phyloP scores from a whole-genome alignment of 1,140 invertebrate genomes.

The Araneus ventricosus region DNA sequence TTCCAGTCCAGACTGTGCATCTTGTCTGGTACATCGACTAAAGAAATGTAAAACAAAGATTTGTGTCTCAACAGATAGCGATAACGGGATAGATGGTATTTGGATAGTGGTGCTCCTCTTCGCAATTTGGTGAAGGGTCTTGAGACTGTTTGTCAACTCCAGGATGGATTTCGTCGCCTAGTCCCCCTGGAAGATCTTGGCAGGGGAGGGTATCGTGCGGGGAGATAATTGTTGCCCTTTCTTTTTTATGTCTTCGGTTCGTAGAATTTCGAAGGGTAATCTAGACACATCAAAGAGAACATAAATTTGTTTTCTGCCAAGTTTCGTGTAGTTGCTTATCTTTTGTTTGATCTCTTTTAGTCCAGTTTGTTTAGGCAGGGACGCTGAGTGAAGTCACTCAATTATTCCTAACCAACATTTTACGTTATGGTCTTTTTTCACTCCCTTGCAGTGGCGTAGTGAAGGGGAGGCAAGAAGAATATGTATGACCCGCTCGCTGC shows the following conservation, averaged over 20 bases:
- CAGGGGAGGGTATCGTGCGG: not conserved
- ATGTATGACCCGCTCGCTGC: too few relatives aligned
- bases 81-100: not conserved
- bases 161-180: not conserved
- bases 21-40: slow-evolving; percentile 22
- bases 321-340: not conserved
- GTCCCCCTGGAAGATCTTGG: not conserved
- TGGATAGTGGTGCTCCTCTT: not conserved
- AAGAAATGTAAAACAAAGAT: slow-evolving; percentile 63
- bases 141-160: slow-evolving; percentile 26
- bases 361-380: not conserved
- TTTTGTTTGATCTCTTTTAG: not conserved
- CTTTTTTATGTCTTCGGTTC: not conserved
- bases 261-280: not conserved
- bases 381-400: not conserved
- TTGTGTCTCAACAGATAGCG: slow-evolving; percentile 52
- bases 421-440: not conserved
- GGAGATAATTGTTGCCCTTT: not conserved
- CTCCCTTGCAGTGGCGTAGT: too few relatives aligned
- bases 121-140: not conserved
- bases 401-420: not conserved
- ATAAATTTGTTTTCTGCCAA: slow-evolving; percentile 12
- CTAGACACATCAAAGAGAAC: not conserved
- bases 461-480: too few relatives aligned
- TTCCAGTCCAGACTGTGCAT: not conserved